These are phyloP conservation scores for Temnothorax ravouxi DNA, from an alignment of 2,888 invertebrate genomes.

Conservation along the genomic window DNA sequence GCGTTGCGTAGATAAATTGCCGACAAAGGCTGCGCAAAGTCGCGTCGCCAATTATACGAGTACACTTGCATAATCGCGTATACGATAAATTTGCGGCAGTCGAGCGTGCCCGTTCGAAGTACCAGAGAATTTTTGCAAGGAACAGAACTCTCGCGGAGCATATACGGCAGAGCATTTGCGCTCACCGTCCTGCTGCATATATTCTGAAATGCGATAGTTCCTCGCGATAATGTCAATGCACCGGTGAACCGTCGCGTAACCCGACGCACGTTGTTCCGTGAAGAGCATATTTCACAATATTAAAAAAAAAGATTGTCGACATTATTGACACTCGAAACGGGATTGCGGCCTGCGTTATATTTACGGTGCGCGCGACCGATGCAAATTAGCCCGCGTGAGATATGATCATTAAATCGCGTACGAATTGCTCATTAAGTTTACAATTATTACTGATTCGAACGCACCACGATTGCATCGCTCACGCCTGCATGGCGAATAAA, in stretches of 20 bases:
- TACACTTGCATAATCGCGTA: slow-evolving; percentile 44
- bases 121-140: slow-evolving; percentile 21
- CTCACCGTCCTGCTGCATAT: background rate
- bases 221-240: slow-evolving; percentile 34
- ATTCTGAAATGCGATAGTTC: slow-evolving; percentile 40
- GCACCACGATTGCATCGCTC: background rate
- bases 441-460: slow-evolving; percentile 28
- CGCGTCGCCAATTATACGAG: slow-evolving; percentile 49
- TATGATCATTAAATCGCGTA: slow-evolving; percentile 39
- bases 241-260: slow-evolving; percentile 13
- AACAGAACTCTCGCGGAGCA: background rate
- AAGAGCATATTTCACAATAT: background rate
- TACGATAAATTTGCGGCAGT: slow-evolving; percentile 50
- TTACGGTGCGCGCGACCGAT: background rate
- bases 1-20: slow-evolving; percentile 31
- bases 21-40: slow-evolving; percentile 45
- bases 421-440: slow-evolving; percentile 41
- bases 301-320: slow-evolving; percentile 20
- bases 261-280: background rate
- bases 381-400: slow-evolving; percentile 36
- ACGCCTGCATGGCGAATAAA: slow-evolving; percentile 22
- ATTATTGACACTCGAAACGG: slow-evolving; percentile 6
- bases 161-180: background rate
- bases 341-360: slow-evolving; percentile 20
- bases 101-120: background rate